Evolutionary conservation across 2,888 invertebrate genomes (phyloP), one percentile per base, ranked within the genome.

Genomic region (Polymixis lichenea): DNA sequence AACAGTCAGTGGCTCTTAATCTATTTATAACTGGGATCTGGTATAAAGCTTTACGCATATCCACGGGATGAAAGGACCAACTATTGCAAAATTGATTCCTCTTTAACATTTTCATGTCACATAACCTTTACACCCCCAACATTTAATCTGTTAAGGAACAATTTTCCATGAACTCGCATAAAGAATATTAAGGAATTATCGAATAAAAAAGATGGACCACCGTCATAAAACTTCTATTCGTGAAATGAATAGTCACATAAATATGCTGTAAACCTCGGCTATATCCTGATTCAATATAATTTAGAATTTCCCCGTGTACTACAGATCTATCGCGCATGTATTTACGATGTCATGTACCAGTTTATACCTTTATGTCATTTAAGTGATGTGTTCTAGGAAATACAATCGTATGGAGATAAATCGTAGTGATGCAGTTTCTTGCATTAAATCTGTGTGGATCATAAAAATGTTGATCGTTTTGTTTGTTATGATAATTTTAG

Each of bases 241-340:
- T 79, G 78, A 90, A 89, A 89, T 92, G 86, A 89, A 89, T 84
- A 78, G 87, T 73, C 84, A 87, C 89, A 83, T 91, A 89, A 91
- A 91, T 88, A 74, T 85, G 90, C 84, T 84, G 88, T 93, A 93
- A 93, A 92, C 86, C 86, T 79, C 76, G 73, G 81, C 87, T 86
- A 90, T 90, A 92, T 91, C 89, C 92, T 90, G 91, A 90, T 89
- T 90, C 89, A 85, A 87, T 88, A 87, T 87, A 84, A 87, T 83
- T 78, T 87, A 87, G 85, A 88, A 82, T 88, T 87, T 85, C 76
- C 80, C 80, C 71, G 66, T 77, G 79, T 51, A 58, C 56, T 71
- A 71, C 72, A 78, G 82, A 84, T 86, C 89, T 83, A 90, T 92
- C 89, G 90, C 55, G 88, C 90, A 87, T 89, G 81, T 88, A 89